Evolutionary conservation across 2,113 vertebrate genomes (phyloP), one percentile per base, ranked within the genome.

Genomic region (Equus przewalskii): DNA sequence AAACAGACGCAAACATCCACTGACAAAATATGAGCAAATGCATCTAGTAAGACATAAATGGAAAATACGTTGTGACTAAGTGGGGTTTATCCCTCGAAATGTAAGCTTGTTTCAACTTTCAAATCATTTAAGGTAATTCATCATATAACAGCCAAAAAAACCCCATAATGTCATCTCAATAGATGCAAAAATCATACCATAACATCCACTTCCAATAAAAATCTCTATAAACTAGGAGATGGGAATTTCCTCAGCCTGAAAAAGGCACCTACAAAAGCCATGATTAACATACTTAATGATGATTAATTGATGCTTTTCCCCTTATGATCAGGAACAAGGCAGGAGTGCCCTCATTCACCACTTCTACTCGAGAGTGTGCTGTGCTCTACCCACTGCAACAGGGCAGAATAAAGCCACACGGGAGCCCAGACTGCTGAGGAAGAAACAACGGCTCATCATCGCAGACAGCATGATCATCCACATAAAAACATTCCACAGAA

Each of bases 391-490:
- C 58, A 15, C 18, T 8, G 6, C 1, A 30, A 36, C 1, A 1
- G 24, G 36, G 26, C 24, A 44, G 44, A 58, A 24, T 5, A 22
- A 60, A 14, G 36, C 36, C 36, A 41, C 7, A 11, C 21, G 4
- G 1, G 36, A 3, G 6, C 0, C 3, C 67, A 73, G n/a, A 3
- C 19, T 15, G 26, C 18, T 9, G 9, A 16, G 36, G 54, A 8
- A 44, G 51, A 58, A 73, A 15, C 5, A 14, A 3, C 4, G 51
- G 21, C 5, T 7, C 49, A 6, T 36, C 1, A 36, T 1, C 24
- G 21, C 54, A 36, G 78, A 36, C 33, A 1, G 1, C 54, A 36
- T 4, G 6, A 0, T 26, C 54, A 56, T 33, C 33, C 24, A 0
- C 11, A 7, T 14, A 21, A 33, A 76, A 18, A 79, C 5, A 22